phyloP scores from a whole-genome alignment of 2,113 vertebrate species.

The Cyprinodon tularosa region DNA sequence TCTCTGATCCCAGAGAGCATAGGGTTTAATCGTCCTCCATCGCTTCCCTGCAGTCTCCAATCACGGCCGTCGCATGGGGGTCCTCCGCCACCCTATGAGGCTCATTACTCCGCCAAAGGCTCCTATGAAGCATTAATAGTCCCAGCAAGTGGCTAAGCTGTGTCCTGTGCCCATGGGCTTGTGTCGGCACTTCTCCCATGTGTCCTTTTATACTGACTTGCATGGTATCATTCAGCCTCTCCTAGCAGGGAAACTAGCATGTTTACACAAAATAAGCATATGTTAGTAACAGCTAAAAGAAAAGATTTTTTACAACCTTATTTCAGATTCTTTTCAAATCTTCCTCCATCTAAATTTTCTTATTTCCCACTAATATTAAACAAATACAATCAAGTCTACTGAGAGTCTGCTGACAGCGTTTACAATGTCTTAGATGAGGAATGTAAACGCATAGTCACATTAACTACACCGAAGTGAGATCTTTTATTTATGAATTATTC shows the following conservation, averaged over 20 bases:
- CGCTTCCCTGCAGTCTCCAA: constrained; percentile 58
- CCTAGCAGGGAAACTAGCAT: constrained; percentile 31
- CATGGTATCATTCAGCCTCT: constrained; percentile 37
- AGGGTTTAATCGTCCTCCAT: constrained; percentile 59
- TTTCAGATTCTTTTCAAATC: too few relatives aligned
- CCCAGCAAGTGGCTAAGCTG: constrained; percentile 65
- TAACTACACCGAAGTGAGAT: too few relatives aligned
- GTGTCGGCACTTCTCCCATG: constrained; percentile 54
- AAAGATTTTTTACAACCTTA: constrained; percentile 4
- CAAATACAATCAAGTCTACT: background rate
- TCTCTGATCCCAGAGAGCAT: constrained; percentile 55
- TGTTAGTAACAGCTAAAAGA: constrained; percentile 3
- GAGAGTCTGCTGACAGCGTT: background rate
- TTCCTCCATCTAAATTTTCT: background rate
- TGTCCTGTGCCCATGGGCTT: constrained; percentile 54
- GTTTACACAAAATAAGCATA: constrained; percentile 8
- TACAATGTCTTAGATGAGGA: too few relatives aligned
- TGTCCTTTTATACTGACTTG: constrained; percentile 44
- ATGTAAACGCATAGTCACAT: too few relatives aligned
- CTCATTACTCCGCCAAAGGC: constrained; percentile 81
- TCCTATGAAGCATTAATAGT: constrained; percentile 79
- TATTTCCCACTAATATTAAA: background rate
- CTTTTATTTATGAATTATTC: too few relatives aligned
- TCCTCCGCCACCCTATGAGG: constrained; percentile 70
- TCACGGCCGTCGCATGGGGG: constrained; percentile 63